phyloP scores from a whole-genome alignment of 2,797 vertebrate species.

The Onychomys arenicola region DNA sequence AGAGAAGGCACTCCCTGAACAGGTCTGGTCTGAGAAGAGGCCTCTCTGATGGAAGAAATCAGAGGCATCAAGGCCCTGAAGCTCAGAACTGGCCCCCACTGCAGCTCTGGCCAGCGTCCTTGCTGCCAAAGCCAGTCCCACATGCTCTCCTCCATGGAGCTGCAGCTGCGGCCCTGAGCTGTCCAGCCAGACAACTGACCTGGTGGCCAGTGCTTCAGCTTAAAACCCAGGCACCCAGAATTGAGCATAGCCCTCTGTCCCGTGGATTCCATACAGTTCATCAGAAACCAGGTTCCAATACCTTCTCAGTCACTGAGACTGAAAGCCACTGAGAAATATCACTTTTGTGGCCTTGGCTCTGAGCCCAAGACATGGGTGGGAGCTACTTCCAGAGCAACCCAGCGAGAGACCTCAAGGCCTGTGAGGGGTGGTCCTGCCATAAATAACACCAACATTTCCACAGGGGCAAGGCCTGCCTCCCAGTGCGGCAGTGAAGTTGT shows the following conservation, averaged over 20 bases:
- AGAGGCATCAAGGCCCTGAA: neutral
- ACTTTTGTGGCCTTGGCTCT: neutral
- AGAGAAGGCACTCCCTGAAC: neutral
- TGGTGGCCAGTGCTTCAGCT: constrained; percentile 81
- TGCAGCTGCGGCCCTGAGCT: neutral
- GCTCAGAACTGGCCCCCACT: neutral
- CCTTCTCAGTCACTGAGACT: neutral
- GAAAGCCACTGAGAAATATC: neutral
- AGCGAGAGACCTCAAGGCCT: neutral
- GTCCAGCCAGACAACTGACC: constrained; percentile 81
- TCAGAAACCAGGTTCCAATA: neutral
- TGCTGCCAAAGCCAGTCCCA: neutral
- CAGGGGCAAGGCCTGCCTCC: neutral
- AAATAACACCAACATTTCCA: neutral
- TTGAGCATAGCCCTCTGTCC: constrained; percentile 64
- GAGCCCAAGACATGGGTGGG: neutral
- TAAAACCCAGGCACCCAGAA: constrained; percentile 83
- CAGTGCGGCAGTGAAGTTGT: neutral
- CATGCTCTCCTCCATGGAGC: neutral
- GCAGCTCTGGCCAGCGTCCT: neutral
- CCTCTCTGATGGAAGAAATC: neutral
- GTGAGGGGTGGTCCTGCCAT: neutral
- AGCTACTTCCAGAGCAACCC: neutral
- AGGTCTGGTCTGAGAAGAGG: neutral
- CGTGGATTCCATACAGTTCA: neutral